phyloP scores from a whole-genome alignment of 2,797 vertebrate species.

The Selene dorsalis region DNA sequence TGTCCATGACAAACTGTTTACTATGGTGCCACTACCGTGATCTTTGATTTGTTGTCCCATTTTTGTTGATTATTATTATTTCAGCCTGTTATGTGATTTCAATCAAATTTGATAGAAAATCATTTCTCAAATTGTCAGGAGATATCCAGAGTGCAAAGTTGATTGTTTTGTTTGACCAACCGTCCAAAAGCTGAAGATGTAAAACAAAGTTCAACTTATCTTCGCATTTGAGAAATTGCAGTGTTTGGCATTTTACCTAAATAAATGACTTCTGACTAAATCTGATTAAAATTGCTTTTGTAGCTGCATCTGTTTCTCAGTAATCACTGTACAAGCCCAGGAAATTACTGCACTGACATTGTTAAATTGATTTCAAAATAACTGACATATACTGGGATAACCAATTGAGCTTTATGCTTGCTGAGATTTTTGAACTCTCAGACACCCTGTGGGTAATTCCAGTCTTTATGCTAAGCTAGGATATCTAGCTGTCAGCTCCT shows the following conservation, averaged over 20 bases:
- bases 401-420: too few relatives aligned
- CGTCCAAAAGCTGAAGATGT: background rate
- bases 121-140: background rate
- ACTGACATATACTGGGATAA: background rate
- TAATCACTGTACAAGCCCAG: background rate
- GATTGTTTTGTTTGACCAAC: background rate
- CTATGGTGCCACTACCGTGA: background rate
- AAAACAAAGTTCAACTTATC: background rate
- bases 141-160: background rate
- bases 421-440: background rate
- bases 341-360: background rate
- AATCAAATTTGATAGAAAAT: background rate
- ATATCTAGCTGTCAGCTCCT: background rate
- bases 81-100: background rate
- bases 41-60: too few relatives aligned
- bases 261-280: background rate
- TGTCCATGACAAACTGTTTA: constrained; percentile 7
- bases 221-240: background rate
- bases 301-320: background rate
- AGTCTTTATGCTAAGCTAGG: background rate
- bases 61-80: too few relatives aligned
- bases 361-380: background rate
- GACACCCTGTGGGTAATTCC: too few relatives aligned
- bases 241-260: background rate
- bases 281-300: background rate